These are phyloP conservation scores for Platysternon megacephalum DNA, from an alignment of 2,113 vertebrate species.

Conservation along the genomic window DNA sequence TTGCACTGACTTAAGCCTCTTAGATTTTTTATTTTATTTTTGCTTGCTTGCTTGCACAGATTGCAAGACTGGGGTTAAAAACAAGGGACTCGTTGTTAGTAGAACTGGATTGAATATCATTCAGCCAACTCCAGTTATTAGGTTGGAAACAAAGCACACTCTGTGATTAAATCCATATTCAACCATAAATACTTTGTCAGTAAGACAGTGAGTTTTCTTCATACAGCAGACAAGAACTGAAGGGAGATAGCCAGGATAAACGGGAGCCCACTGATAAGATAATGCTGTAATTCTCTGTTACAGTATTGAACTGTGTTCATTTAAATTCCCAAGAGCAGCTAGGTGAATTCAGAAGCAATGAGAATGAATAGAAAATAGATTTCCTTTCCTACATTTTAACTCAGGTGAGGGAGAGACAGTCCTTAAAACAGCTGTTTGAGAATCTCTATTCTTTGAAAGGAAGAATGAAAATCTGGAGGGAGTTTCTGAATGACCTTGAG, in stretches of 20 bases:
- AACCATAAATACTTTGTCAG: slow-evolving; percentile 5
- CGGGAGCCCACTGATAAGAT: neutral
- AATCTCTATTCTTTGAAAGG: neutral
- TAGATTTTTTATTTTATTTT: slow-evolving; percentile 1
- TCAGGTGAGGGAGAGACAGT: neutral
- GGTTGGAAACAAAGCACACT: slow-evolving; percentile 27
- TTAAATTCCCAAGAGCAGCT: slow-evolving; percentile 9
- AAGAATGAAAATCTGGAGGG: neutral
- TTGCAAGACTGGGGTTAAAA: slow-evolving; percentile 2
- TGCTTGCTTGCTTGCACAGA: neutral
- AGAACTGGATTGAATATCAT: slow-evolving; percentile 9
- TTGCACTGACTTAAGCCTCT: neutral
- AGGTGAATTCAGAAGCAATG: neutral
- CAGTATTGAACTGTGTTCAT: neutral
- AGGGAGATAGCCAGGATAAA: neutral
- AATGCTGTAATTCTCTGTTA: slow-evolving; percentile 7
- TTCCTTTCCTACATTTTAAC: slow-evolving; percentile 2
- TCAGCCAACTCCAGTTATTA: neutral
- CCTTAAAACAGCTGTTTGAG: neutral
- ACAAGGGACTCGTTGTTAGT: slow-evolving; percentile 10
- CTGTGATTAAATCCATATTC: slow-evolving; percentile 47
- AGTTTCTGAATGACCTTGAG: neutral
- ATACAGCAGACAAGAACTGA: neutral
- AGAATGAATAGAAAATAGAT: slow-evolving; percentile 30
- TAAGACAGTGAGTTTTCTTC: neutral